These are phyloP conservation scores for Pyrrhosoma nymphula DNA, from an alignment of 2,888 invertebrate species.

Conservation along the genomic window DNA sequence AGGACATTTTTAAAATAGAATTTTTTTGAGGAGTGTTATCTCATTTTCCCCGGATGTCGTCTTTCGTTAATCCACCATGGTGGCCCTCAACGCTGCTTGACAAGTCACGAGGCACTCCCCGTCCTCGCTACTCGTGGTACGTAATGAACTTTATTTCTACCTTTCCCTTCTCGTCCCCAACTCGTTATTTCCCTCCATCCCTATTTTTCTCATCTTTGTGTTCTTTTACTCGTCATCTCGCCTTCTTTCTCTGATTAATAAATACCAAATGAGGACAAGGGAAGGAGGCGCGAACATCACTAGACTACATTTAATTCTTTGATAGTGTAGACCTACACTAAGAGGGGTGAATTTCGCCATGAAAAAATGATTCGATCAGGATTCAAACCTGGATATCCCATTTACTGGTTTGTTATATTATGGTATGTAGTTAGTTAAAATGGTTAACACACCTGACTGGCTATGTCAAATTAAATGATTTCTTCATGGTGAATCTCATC, in stretches of 20 bases:
- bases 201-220: background rate
- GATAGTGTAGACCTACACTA: too few relatives aligned
- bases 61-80: background rate
- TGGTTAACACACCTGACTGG: too few relatives aligned
- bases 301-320: too few relatives aligned
- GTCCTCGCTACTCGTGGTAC: background rate
- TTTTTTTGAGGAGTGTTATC: background rate
- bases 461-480: too few relatives aligned
- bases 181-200: background rate
- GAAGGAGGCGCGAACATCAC: background rate
- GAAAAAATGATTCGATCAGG: too few relatives aligned
- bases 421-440: too few relatives aligned
- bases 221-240: background rate
- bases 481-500: too few relatives aligned
- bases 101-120: background rate
- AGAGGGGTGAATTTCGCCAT: too few relatives aligned
- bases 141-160: background rate
- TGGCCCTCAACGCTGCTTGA: background rate
- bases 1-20: background rate
- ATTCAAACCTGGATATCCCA: too few relatives aligned
- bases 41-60: background rate
- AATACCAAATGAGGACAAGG: background rate
- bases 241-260: background rate
- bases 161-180: background rate
- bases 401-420: too few relatives aligned